phyloP scores from a whole-genome alignment of 53 echinoderm and acorn worm species.

The Apostichopus leukothele region DNA sequence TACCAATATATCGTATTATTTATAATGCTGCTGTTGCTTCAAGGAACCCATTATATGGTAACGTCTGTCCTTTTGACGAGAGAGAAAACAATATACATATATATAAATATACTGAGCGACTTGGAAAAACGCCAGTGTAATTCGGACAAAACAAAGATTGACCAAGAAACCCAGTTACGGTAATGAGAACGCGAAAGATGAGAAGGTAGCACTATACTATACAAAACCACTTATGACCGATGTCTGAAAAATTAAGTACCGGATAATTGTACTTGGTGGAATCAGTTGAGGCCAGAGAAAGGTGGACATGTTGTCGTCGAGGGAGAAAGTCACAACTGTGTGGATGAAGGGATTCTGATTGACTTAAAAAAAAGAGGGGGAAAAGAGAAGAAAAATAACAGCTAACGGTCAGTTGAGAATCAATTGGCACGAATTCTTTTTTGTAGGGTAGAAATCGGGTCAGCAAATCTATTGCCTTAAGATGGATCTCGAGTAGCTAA shows the following conservation, averaged over 20 bases:
- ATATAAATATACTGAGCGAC: background rate
- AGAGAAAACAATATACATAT: background rate
- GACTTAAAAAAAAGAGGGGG: background rate
- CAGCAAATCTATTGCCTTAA: background rate
- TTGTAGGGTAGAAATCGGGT: constrained; percentile 3
- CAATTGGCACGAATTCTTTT: constrained; percentile 32
- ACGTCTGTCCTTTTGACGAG: background rate
- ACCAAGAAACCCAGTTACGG: constrained; percentile 39
- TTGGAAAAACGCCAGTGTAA: background rate
- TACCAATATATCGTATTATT: background rate
- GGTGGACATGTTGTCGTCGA: background rate
- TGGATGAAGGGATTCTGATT: background rate
- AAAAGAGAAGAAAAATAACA: background rate
- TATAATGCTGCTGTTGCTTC: background rate
- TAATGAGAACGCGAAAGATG: constrained; percentile 14
- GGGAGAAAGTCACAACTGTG: background rate
- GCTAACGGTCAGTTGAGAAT: constrained; percentile 40
- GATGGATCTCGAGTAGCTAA: background rate
- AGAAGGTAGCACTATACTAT: background rate
- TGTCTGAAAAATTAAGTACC: constrained; percentile 27
- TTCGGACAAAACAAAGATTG: constrained; percentile 29
- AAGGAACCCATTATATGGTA: background rate
- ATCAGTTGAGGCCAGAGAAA: constrained; percentile 10
- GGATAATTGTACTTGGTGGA: background rate
- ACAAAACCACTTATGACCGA: constrained; percentile 35